Evolutionary conservation across 64 coral and sea anemone genomes (phyloP).

Genomic region (Catalaphyllia jardinei): DNA sequence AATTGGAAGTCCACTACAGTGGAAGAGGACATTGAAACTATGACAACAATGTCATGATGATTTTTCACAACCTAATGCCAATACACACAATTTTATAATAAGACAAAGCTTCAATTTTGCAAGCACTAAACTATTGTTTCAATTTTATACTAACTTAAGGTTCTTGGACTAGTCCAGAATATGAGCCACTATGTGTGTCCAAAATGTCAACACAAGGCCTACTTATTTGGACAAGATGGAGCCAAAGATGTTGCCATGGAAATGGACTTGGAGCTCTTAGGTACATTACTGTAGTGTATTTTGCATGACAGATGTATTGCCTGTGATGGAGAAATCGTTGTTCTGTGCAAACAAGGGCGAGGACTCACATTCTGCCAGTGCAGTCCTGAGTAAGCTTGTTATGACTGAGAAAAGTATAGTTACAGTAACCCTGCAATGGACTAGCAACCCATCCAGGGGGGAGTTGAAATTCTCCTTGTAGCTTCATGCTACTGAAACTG

Average conservation of each 20-base stretch:
- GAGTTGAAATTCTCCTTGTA: too few relatives aligned
- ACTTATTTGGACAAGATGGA: slow-evolving; percentile 96
- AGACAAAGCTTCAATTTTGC: not conserved
- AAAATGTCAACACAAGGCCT: slow-evolving; percentile 86
- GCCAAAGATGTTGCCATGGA: slow-evolving; percentile 73
- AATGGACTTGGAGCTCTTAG: slow-evolving; percentile 85
- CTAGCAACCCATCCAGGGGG: too few relatives aligned
- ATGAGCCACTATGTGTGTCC: slow-evolving; percentile 99
- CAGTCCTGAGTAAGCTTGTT: too few relatives aligned
- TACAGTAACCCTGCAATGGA: too few relatives aligned
- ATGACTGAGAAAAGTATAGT: too few relatives aligned
- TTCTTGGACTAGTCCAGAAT: slow-evolving; percentile 90
- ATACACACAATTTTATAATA: not conserved
- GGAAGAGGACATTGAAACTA: too few relatives aligned
- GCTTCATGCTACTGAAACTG: too few relatives aligned
- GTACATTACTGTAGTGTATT: slow-evolving; percentile 9
- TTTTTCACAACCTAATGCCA: not conserved
- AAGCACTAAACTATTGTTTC: not conserved
- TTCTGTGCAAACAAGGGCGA: too few relatives aligned
- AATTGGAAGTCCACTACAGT: too few relatives aligned
- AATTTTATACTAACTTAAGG: slow-evolving; percentile 56
- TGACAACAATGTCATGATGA: too few relatives aligned
- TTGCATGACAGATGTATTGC: not conserved
- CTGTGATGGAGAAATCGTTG: too few relatives aligned
- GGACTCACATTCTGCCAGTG: too few relatives aligned